Evolutionary conservation across 2,888 invertebrate species (phyloP).

Genomic region (Mactromeris polynyma): DNA sequence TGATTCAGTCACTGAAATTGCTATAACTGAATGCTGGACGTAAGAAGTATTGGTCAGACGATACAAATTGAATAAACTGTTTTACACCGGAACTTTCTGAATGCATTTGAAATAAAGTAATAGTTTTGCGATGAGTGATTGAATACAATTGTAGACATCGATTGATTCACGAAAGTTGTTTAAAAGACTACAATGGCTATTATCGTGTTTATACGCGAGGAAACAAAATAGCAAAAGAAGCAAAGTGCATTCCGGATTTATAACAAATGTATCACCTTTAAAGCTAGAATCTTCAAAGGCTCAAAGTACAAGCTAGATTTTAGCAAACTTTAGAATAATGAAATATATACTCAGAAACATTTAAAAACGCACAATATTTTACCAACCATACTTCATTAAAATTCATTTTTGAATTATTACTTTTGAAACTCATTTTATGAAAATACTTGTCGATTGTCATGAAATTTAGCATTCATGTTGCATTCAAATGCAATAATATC

Average conservation of each 20-base stretch:
- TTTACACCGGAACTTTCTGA: background rate
- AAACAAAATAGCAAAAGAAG: background rate
- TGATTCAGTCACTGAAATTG: too few species aligned
- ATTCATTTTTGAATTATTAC: too few species aligned
- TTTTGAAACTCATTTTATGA: too few species aligned
- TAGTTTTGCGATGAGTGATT: background rate
- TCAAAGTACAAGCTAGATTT: too few species aligned
- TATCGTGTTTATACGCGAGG: background rate
- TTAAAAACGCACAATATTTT: too few species aligned
- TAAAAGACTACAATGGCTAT: background rate
- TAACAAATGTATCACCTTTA: background rate
- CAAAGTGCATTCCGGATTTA: background rate
- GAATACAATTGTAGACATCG: background rate
- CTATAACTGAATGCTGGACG: background rate
- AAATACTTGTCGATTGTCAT: too few species aligned
- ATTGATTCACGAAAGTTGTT: background rate
- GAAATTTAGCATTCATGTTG: too few species aligned
- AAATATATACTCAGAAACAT: too few species aligned
- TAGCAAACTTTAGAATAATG: too few species aligned
- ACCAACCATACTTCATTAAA: too few species aligned
- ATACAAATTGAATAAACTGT: background rate
- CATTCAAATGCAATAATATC: too few species aligned
- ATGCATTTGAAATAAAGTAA: background rate
- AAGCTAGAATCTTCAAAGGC: too few species aligned
- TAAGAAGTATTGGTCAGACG: background rate